Evolutionary conservation across 2,113 vertebrate species (phyloP), one percentile per base, ranked within the genome.

Genomic region (Lepidothrix coronata): DNA sequence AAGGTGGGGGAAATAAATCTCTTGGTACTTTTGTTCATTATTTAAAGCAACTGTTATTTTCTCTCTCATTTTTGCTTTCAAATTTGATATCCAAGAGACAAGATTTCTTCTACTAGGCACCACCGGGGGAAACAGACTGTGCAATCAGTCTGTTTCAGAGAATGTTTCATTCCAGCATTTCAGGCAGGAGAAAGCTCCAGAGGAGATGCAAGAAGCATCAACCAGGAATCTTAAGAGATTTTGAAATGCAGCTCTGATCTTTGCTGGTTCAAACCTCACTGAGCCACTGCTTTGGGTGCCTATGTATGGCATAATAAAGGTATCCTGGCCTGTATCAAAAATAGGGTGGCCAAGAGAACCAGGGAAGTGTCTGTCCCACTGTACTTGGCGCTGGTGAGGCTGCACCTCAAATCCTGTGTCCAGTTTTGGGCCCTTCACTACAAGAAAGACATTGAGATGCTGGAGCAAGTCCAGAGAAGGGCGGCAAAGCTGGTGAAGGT

Each of bases 1-100:
- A 75, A 81, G 22, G 24, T 63, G 35, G 43, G 58, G 48, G 30
- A 76, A 87, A 91, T 51, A 95, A 93, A 52, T 70, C 84, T 81
- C 61, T 61, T 93, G 80, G 65, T 79, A 51, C 30, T 95, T 94
- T 58, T 5, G 35, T 87, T 95, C 96, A 96, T 96, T 96, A 91
- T 91, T 96, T 96, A 94, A 96, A 92, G 89, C 59, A 88, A 92
- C 67, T 78, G 43, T 91, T 96, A 80, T 88, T 94, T 92, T 91
- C 54, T 76, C 54, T 86, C 85, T 87, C 66, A 44, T 74, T 95
- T 96, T 88, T 79, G 37, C 75, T 84, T 96, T 93, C 16, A 18
- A 72, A 80, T 77, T 94, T 76, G 66, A 91, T 91, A 93, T 83
- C 83, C 65, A 65, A 93, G 75, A 81, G 83, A 80, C 63, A 91